A percentile compares a stretch with the other conserved stretches of the same genome.
Conservation (phyloP, 2,797 vertebrate genomes). For the Bovichtus diacanthus region DNA sequence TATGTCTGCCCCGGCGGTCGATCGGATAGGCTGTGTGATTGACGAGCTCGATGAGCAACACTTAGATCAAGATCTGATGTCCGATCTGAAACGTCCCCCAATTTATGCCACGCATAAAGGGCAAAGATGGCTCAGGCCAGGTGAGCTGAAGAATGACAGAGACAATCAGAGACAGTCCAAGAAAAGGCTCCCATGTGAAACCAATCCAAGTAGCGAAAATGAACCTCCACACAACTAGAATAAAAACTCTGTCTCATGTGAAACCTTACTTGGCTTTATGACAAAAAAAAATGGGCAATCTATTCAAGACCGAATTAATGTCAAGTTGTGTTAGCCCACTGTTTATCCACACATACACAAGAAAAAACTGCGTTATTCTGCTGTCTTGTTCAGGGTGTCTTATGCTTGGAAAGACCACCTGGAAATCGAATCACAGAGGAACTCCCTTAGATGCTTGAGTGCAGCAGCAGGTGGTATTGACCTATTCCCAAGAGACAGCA, state of each 20-base stretch:
- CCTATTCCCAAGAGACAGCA: conserved; percentile 54
- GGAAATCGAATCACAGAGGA: conserved; percentile 7
- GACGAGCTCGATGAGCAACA: conserved; percentile 51
- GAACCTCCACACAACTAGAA: neutral
- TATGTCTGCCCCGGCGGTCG: conserved; percentile 52
- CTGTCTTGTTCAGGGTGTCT: conserved; percentile 6
- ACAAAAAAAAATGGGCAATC: neutral
- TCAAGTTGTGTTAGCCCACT: neutral
- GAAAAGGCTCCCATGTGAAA: conserved; percentile 30
- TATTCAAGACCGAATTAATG: neutral
- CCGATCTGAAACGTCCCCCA: conserved; percentile 22
- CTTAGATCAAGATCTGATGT: conserved; percentile 42
- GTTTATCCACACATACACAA: neutral
- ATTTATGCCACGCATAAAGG: conserved; percentile 3
- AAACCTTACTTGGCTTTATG: neutral
- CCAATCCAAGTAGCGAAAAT: conserved; percentile 20
- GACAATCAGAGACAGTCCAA: conserved; percentile 24
- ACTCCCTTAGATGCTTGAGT: conserved; percentile 9
- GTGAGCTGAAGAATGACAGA: conserved; percentile 18
- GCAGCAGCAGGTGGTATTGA: conserved; percentile 62
- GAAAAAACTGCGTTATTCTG: neutral
- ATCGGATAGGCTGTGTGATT: conserved; percentile 33
- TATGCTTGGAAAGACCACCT: conserved; percentile 4
- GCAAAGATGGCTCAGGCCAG: neutral
- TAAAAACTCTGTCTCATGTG: neutral